A percentile compares a stretch with the other conserved stretches of the same genome.
These are phyloP conservation scores for Pheosia tremula DNA, from an alignment of 2,888 invertebrate species.

Conservation along the genomic window DNA sequence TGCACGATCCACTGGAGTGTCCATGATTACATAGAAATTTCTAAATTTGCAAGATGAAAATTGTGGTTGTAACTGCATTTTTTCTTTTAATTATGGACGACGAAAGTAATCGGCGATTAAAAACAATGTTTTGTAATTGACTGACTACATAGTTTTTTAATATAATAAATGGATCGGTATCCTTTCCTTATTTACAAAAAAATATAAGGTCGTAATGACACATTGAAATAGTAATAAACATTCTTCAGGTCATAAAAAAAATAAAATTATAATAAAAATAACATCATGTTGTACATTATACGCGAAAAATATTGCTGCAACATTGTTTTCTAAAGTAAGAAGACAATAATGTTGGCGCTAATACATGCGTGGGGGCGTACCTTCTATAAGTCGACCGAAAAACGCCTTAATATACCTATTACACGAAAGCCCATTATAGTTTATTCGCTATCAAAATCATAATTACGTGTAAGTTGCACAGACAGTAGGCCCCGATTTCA, in stretches of 20 bases:
- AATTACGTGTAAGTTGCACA: conserved; percentile 62
- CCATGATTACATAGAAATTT: neutral
- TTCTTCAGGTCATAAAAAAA: too few species aligned
- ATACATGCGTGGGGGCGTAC: conserved; percentile 6
- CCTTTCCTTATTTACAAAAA: too few species aligned
- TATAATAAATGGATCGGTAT: too few species aligned
- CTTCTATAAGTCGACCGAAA: too few species aligned
- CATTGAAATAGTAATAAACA: too few species aligned
- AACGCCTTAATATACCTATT: neutral
- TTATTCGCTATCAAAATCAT: conserved; percentile 64
- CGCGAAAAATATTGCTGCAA: neutral
- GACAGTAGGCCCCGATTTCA: conserved; percentile 49
- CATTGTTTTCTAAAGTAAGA: neutral
- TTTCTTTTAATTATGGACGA: too few species aligned
- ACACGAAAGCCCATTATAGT: conserved; percentile 28
- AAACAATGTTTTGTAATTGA: too few species aligned
- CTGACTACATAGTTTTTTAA: too few species aligned
- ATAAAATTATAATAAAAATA: too few species aligned
- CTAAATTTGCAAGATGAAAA: conserved; percentile 3
- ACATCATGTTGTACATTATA: too few species aligned
- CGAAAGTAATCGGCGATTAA: too few species aligned
- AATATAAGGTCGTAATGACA: too few species aligned
- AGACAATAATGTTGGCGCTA: conserved; percentile 9
- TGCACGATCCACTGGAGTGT: conserved; percentile 26
- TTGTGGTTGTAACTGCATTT: neutral